phyloP scores from a whole-genome alignment of 2,888 invertebrate genomes.

The Argyra leucocephala region DNA sequence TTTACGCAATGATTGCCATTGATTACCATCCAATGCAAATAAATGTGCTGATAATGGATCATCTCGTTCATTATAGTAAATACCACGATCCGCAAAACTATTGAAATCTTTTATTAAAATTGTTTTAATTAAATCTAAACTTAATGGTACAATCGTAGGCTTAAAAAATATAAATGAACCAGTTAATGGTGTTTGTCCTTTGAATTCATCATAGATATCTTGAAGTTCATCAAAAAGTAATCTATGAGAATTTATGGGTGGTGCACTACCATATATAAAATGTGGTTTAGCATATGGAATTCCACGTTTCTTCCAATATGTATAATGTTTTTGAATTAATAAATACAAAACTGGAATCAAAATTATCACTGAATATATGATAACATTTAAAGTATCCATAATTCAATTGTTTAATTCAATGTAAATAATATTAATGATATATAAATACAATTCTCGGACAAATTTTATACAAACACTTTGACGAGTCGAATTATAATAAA shows the following conservation, averaged over 20 bases:
- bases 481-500: no score
- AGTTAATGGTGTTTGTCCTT: background rate
- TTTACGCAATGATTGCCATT: constrained; percentile 43
- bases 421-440: no score
- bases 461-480: no score
- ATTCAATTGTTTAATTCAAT: no score
- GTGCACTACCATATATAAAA: background rate
- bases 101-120: constrained; percentile 41
- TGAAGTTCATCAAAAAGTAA: background rate
- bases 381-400: background rate
- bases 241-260: background rate
- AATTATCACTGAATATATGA: background rate
- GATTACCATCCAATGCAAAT: constrained; percentile 34
- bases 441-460: no score
- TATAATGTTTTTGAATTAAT: constrained; percentile 4
- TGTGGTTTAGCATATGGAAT: background rate
- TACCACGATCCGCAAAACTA: constrained; percentile 36
- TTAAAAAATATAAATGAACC: constrained; percentile 27
- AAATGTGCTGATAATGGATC: constrained; percentile 36
- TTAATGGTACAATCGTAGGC: constrained; percentile 30
- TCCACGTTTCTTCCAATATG: constrained; percentile 1
- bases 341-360: background rate
- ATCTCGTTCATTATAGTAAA: constrained; percentile 25
- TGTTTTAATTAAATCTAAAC: constrained; percentile 35
- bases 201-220: constrained; percentile 2